phyloP scores from a whole-genome alignment of 2,888 invertebrate genomes.

The Xylota segnis region DNA sequence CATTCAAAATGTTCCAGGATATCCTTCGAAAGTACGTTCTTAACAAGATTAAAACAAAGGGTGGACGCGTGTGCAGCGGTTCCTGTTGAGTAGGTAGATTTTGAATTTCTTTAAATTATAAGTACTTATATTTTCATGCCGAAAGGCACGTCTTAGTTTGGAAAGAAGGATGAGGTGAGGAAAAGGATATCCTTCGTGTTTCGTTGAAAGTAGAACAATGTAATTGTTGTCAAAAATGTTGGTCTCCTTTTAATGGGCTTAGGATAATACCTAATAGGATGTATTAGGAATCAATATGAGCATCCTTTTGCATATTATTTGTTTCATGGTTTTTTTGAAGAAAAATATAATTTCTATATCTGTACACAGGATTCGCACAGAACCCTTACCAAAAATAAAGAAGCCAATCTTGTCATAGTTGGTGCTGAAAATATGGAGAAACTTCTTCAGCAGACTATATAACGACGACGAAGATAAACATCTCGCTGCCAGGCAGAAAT shows the following conservation, averaged over 20 bases:
- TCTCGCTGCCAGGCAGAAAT: too few species aligned
- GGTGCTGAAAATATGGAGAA: too few species aligned
- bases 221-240: slow-evolving; percentile 61
- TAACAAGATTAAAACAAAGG: slow-evolving; percentile 67
- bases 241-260: slow-evolving; percentile 73
- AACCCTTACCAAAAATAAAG: too few species aligned
- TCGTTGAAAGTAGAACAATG: slow-evolving; percentile 46
- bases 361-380: too few species aligned
- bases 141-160: background rate
- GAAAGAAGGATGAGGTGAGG: slow-evolving; percentile 8
- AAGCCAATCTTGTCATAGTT: too few species aligned
- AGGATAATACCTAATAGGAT: slow-evolving; percentile 72
- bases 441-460: too few species aligned
- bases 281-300: slow-evolving; percentile 56
- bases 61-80: background rate
- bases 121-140: slow-evolving; percentile 39
- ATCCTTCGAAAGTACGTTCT: slow-evolving; percentile 28
- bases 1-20: slow-evolving; percentile 45
- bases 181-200: slow-evolving; percentile 15
- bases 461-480: too few species aligned
- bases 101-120: slow-evolving; percentile 5
- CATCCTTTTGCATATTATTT: slow-evolving; percentile 42
- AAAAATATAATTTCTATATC: background rate
- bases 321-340: background rate
- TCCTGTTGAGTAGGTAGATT: slow-evolving; percentile 5